Base-by-base conservation (phyloP, 92 coral and sea anemone species). In the Parazoanthus darwini region DNA sequence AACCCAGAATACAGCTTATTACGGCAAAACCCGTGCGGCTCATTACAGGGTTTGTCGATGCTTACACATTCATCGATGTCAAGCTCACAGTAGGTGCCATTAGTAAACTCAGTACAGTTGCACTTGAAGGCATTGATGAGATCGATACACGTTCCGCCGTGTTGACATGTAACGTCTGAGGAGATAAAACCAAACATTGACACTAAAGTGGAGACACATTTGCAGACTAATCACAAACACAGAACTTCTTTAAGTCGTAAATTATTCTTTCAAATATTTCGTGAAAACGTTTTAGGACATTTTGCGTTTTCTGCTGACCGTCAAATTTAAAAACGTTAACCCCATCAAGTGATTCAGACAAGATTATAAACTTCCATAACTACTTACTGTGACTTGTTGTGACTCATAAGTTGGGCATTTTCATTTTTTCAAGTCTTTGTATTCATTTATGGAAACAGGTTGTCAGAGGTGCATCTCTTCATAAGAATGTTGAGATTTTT, bases 11-110 rank as follows among this genome's bases (percentile, higher is more conserved):
- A 65, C 5, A 33, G 25, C 0, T 6, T 0, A 46, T 91, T 91
- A 0, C 0, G 2, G 51, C 89, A 86, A 18, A 13, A 0, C n/a
- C 88, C 90, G 22, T 50, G 65, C 22, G 85, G 88, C 44, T 46
- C 42, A 50, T 71, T 91, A 66, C 94, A 91, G 33, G 84, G 82
- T 39, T 82, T 89, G 5, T 48, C 29, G 35, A 77, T 54, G 5
- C 16, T 10, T n/a, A 6, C 13, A 76, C 98, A 94, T 87, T 94
- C 98, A 90, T 94, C 71, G 37, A 94, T 86, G 73, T 94, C 98
- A 3, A 23, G 78, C 83, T 94, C 95, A 79, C 98, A 94, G 83
- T 87, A 86, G 44, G 77, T 79, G 9, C 98, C 98, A 71, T 85
- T 90, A 46, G 93, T 90, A 81, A 85, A 85, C 95, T 37, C 93